Evolutionary conservation across 2,888 invertebrate genomes (phyloP), one percentile per base, ranked within the genome.

Genomic region (Ornithoptera alexandrae): DNA sequence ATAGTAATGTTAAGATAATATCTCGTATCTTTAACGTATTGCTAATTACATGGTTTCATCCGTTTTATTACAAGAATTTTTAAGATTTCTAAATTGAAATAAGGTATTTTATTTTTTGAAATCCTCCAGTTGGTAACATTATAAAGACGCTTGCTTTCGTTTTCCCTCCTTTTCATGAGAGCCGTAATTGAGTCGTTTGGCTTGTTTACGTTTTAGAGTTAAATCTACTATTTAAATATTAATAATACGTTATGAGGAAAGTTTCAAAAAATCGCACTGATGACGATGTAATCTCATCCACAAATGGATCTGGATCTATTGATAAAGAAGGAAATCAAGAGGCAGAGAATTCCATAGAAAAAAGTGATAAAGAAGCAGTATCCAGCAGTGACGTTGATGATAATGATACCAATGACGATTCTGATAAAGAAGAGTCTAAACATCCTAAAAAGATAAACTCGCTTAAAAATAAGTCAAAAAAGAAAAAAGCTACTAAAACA

Each of bases 221-320:
- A 12, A 20, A 18, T 30, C 8, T 30, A 30, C 30, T 60, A 30
- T 36, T 60, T 79, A 75, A 17, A 15, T 17, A 50, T 50, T 17
- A 50, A 77, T 78, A 24, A 46, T 81, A 80, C 69, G 82, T 70
- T 46, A 92, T 92, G 92, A 83, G 92, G 67, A 92, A 92, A 81
- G 78, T 91, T 77, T 91, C 92, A 1, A 92, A 90, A 81, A 89
- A 76, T 76, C 90, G 92, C 73, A 75, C 84, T 57, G 91, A 92
- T 64, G 92, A 92, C 72, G 92, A 92, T 82, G 85, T 87, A 53
- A 83, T 89, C 73, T 92, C 92, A 58, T 92, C 92, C 7, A 92
- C 92, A 6, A 92, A 90, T 75, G 92, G 90, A 67, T 92, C 92
- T 57, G 90, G 88, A 61, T 92, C 92, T 57, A 75, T 88, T 42